Evolutionary conservation across 2,113 vertebrate species (phyloP).

Genomic region (Dipodomys ordii): DNA sequence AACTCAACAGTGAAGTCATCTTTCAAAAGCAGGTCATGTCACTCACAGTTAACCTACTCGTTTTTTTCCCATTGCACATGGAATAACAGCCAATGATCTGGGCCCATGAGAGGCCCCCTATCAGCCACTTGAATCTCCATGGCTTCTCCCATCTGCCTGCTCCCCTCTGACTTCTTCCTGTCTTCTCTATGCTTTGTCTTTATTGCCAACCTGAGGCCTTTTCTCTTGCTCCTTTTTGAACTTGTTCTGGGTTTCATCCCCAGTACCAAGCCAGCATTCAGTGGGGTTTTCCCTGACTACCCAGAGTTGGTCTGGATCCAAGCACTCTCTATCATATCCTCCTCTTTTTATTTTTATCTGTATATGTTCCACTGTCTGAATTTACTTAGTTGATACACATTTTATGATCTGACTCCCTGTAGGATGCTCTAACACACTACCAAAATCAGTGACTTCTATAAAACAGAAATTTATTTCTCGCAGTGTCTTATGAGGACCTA

Average conservation of each 20-base stretch:
- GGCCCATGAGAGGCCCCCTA: rapidly evolving
- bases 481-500: neutral
- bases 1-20: neutral
- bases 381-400: neutral
- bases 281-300: neutral
- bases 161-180: neutral
- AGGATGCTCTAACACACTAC: neutral
- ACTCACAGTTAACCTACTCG: neutral
- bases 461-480: neutral
- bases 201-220: neutral
- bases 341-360: neutral
- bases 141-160: neutral
- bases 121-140: rapidly evolving
- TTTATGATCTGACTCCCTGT: neutral
- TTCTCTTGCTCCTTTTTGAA: neutral
- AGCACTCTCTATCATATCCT: neutral
- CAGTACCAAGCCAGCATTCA: neutral
- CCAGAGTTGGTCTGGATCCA: neutral
- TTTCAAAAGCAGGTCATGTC: neutral
- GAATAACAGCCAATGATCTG: neutral
- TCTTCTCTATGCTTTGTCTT: neutral
- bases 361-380: neutral
- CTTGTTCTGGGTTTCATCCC: neutral
- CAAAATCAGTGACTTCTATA: neutral
- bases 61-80: neutral